phyloP scores from a whole-genome alignment of 2,797 vertebrate species.

The Cottoperca gobio region DNA sequence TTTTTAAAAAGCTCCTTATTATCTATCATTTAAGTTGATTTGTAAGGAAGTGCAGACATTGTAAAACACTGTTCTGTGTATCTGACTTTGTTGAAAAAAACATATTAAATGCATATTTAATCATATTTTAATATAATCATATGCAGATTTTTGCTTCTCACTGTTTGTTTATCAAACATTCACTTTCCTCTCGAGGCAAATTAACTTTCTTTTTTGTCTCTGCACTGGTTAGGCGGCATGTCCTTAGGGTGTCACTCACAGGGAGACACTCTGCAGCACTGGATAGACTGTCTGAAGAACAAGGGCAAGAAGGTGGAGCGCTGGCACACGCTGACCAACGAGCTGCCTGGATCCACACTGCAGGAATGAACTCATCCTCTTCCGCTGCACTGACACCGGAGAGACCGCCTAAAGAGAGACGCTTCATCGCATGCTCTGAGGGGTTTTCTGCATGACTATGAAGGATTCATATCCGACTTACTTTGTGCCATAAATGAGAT shows the following conservation, averaged over 20 bases:
- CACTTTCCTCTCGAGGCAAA: background rate
- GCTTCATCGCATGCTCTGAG: constrained; percentile 65
- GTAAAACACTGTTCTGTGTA: background rate
- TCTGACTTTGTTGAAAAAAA: background rate
- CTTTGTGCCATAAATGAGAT: constrained; percentile 62
- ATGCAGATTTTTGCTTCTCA: background rate
- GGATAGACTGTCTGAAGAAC: constrained; percentile 92
- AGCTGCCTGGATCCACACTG: constrained; percentile 87
- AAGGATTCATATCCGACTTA: constrained; percentile 53
- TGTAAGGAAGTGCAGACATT: background rate
- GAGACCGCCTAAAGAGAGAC: constrained; percentile 34
- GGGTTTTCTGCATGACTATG: constrained; percentile 72
- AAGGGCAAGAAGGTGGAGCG: constrained; percentile 89
- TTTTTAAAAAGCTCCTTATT: background rate
- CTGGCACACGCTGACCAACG: constrained; percentile 94
- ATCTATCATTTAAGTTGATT: background rate
- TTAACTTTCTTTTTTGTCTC: background rate
- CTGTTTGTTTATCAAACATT: background rate
- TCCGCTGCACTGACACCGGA: constrained; percentile 18
- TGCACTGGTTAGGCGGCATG: constrained; percentile 83
- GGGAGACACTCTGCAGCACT: constrained; percentile 90
- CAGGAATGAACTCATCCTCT: constrained; percentile 76
- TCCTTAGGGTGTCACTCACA: constrained; percentile 89
- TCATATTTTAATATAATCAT: background rate
- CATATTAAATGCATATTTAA: too few species aligned